phyloP scores from a whole-genome alignment of 2,113 vertebrate genomes.

The Ictalurus punctatus region DNA sequence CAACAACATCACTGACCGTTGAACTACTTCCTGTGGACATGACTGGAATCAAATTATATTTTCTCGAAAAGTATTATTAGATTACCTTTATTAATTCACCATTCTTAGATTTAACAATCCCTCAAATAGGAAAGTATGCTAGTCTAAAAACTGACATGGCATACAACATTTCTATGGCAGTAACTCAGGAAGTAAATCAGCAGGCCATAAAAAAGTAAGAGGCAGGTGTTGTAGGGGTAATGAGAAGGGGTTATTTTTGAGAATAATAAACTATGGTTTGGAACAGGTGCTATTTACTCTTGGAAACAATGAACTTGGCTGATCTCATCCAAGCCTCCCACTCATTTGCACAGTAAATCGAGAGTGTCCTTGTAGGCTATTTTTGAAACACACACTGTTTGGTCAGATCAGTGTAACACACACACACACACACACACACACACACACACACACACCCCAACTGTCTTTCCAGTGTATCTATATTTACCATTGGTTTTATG shows the following conservation, averaged over 20 bases:
- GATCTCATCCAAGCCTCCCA: conserved; percentile 45
- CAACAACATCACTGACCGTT: neutral
- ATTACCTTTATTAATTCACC: conserved; percentile 9
- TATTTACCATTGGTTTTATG: neutral
- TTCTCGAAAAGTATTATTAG: neutral
- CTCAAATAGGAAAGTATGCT: conserved; percentile 23
- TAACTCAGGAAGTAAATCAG: conserved; percentile 54
- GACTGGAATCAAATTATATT: neutral
- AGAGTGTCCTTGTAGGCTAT: conserved; percentile 51
- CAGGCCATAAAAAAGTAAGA: conserved; percentile 46
- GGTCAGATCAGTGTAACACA: conserved; percentile 22
- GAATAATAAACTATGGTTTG: conserved; percentile 58
- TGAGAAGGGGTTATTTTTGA: conserved; percentile 65
- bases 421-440: conserved; percentile 7
- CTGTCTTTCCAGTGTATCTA: neutral
- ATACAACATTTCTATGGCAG: conserved; percentile 28
- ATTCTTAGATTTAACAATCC: neutral
- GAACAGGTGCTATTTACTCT: conserved; percentile 69
- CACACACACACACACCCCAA: neutral
- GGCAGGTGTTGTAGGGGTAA: conserved; percentile 33
- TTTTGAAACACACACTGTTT: conserved; percentile 37
- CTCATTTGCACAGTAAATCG: conserved; percentile 49
- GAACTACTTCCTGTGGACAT: neutral
- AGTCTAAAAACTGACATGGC: conserved; percentile 29
- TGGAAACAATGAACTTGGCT: conserved; percentile 66